Evolutionary conservation across 2,888 invertebrate genomes (phyloP), one percentile per base, ranked within the genome.

Genomic region (Drosophila paramelanica): DNA sequence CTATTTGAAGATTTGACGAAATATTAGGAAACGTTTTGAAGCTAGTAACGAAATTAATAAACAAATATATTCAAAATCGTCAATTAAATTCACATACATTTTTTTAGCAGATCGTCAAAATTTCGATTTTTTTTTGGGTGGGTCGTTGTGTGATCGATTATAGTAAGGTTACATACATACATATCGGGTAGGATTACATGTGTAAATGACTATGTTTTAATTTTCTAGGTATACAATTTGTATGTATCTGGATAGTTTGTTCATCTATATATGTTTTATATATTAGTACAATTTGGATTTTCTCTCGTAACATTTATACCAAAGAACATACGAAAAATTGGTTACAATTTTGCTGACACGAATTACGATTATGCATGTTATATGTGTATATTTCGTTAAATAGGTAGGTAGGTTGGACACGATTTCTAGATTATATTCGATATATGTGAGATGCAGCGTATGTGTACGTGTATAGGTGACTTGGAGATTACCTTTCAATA

Each of bases 391-490:
- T 73, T 46, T 56, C 13, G 38, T 25, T 77, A 59, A 69, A 67
- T 70, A 69, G 56, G 67, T 73, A 76, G 56, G 61, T 73, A 61
- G 58, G 38, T 73, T 75, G 72, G 58, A 69, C 64, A 70, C 61
- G 61, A 72, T 72, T 71, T 69, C 57, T 66, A 57, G 58, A 38
- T 70, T 79, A 70, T 72, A 59, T 70, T 66, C 43, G 65, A 62
- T 71, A 64, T 53, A 60, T 73, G 43, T 43, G 50, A 64, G 51
- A 61, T 74, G 56, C 42, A 56, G 55, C 47, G 65, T 58, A 52
- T 59, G 52, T 62, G 42, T 53, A 39, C 46, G 38, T 57, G 38
- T 41, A 42, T 60, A 36, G 11, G 43, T 65, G 27, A 47, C 23
- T 55, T 60, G 56, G 60, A 73, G 62, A 77, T 60, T 58, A 61